Conservation (phyloP, 2,888 invertebrate genomes). For the Notodonta dromedarius region DNA sequence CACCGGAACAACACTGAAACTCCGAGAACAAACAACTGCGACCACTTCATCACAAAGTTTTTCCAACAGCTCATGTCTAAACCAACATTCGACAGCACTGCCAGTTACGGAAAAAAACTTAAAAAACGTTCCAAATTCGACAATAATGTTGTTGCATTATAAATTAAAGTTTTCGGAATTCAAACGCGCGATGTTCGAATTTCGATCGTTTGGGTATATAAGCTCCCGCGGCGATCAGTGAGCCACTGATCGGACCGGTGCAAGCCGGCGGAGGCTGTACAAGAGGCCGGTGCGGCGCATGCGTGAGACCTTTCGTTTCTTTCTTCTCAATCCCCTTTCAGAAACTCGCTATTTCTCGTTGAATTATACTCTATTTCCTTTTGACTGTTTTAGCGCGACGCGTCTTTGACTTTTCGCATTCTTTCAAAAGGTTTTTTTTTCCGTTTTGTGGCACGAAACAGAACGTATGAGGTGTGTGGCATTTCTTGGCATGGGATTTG, state of each 20-base stretch:
- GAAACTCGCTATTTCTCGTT: constrained; percentile 40
- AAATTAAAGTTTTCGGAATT: constrained; percentile 45
- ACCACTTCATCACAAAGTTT: constrained; percentile 68
- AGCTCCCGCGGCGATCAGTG: constrained; percentile 36
- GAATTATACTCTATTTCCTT: constrained; percentile 56
- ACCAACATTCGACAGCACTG: constrained; percentile 24
- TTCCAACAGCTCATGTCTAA: constrained; percentile 48
- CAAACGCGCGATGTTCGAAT: constrained; percentile 30
- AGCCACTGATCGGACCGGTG: constrained; percentile 47
- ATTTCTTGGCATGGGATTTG: constrained; percentile 8
- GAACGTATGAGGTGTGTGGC: constrained; percentile 17
- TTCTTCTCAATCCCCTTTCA: constrained; percentile 17
- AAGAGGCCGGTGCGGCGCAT: constrained; percentile 47
- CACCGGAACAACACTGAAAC: constrained; percentile 75
- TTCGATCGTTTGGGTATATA: constrained; percentile 32
- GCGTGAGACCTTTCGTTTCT: constrained; percentile 38
- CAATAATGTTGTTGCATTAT: constrained; percentile 29
- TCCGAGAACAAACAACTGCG: constrained; percentile 65
- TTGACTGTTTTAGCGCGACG: constrained; percentile 49
- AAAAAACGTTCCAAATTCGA: constrained; percentile 39
- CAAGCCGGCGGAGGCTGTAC: constrained; percentile 39
- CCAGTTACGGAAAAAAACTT: constrained; percentile 13
- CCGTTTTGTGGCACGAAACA: constrained; percentile 22
- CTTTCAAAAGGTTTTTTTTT: constrained; percentile 32
- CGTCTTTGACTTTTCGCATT: constrained; percentile 52